Evolutionary conservation across 2,113 vertebrate species (phyloP).

Genomic region (Poicephalus gulielmi): DNA sequence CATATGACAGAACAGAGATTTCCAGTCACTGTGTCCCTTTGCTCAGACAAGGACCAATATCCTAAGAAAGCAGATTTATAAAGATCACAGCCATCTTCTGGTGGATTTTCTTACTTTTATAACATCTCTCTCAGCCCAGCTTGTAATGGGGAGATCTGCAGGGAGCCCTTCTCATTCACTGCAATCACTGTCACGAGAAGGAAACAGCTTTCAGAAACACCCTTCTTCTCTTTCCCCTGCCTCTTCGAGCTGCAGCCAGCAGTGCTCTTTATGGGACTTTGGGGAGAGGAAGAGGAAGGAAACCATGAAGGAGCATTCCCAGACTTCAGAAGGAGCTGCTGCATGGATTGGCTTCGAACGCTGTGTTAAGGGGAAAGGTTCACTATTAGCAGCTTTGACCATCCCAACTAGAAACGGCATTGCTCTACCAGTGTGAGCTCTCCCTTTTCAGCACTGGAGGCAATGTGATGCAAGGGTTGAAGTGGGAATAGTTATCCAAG

Average conservation of each 20-base stretch:
- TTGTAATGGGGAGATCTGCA: background rate
- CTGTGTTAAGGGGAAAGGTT: fast-evolving
- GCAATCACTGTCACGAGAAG: background rate
- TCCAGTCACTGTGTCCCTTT: background rate
- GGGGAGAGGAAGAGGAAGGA: background rate
- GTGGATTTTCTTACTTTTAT: background rate
- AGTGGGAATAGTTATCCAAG: background rate
- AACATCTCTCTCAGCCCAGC: background rate
- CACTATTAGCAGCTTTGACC: background rate
- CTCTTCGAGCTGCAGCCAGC: background rate
- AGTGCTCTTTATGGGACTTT: background rate
- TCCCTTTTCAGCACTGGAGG: background rate
- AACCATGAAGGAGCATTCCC: background rate
- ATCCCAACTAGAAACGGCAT: background rate
- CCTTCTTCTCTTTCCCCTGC: background rate
- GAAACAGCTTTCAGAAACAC: background rate
- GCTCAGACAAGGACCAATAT: background rate
- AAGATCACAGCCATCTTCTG: background rate
- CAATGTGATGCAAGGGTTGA: fast-evolving
- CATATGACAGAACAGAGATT: background rate
- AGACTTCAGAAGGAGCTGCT: background rate
- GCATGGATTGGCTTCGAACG: background rate
- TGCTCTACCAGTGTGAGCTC: background rate
- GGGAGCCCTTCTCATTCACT: background rate
- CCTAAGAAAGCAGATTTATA: background rate